These are phyloP conservation scores for Trypoxylus dichotomus DNA, from an alignment of 1,140 invertebrate genomes.

Conservation along the genomic window DNA sequence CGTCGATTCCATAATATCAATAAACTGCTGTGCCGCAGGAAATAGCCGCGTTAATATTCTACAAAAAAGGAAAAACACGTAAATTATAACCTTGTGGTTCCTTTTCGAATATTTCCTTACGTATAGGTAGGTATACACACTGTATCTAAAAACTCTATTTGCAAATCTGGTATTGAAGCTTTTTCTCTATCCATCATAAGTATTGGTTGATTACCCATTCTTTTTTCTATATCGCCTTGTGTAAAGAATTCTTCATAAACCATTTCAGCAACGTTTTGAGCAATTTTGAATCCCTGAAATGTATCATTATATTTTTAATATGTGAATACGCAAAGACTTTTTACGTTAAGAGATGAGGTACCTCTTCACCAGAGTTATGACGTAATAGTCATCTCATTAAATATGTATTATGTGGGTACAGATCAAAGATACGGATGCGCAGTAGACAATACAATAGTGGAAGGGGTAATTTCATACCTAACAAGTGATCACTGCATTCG, in stretches of 20 bases:
- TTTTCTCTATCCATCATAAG: conserved; percentile 83
- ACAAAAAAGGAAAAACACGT: conserved; percentile 30
- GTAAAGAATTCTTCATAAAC: conserved; percentile 87
- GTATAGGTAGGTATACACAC: conserved; percentile 54
- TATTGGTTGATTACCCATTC: conserved; percentile 71
- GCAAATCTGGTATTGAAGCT: conserved; percentile 80
- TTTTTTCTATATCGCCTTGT: conserved; percentile 85
- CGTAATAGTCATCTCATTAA: too few species aligned
- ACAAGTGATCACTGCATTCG: too few species aligned
- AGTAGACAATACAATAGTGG: too few species aligned
- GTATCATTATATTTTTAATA: not conserved
- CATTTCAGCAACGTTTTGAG: conserved; percentile 70
- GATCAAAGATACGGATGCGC: too few species aligned
- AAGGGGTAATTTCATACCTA: too few species aligned
- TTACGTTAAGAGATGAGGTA: not conserved
- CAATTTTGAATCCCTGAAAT: conserved; percentile 60
- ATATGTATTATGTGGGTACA: too few species aligned
- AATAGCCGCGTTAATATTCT: conserved; percentile 54
- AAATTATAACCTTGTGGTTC: not conserved
- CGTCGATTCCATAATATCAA: conserved; percentile 41
- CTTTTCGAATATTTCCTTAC: conserved; percentile 38
- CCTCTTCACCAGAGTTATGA: too few species aligned
- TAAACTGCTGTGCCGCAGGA: conserved; percentile 37
- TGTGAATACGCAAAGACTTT: not conserved
- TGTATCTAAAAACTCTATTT: conserved; percentile 74